A percentile compares a stretch with the other conserved stretches of the same genome.
phyloP scores from a whole-genome alignment of 2,797 vertebrate species.

The Loris lydekkerianus region DNA sequence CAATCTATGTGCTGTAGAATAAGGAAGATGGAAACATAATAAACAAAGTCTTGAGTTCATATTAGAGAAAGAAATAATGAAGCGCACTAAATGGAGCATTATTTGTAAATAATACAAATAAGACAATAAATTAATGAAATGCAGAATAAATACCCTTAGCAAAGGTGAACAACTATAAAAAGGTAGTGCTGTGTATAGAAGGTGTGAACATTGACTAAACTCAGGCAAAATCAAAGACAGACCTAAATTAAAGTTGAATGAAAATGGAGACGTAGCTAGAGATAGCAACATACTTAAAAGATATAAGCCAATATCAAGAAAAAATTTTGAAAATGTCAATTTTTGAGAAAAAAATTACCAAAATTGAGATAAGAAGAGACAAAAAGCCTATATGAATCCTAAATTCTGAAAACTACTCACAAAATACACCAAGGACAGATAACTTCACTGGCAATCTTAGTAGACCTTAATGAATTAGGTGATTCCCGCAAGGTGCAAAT shows the following conservation, averaged over 20 bases:
- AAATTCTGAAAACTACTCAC: not conserved
- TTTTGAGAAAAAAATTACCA: not conserved
- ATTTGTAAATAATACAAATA: not conserved
- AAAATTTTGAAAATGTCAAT: not conserved
- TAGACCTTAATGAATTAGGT: not conserved
- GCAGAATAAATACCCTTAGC: not conserved
- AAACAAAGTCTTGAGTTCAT: not conserved
- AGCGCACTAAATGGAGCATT: not conserved
- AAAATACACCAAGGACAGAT: not conserved
- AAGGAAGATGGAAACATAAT: not conserved
- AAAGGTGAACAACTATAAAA: not conserved
- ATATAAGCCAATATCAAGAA: not conserved
- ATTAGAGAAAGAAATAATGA: not conserved
- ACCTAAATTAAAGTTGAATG: not conserved
- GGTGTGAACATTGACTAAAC: not conserved
- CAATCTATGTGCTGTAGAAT: not conserved
- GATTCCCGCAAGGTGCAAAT: too few species aligned
- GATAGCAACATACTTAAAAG: not conserved
- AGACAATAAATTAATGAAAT: constrained; percentile 44
- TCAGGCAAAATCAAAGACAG: not conserved
- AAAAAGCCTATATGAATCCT: not conserved
- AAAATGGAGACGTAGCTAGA: not conserved
- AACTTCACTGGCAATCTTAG: not conserved
- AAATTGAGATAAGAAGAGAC: not conserved
- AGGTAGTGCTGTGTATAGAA: not conserved